Base-by-base conservation (phyloP, 2,888 invertebrate species). In the Philereme vetulata region DNA sequence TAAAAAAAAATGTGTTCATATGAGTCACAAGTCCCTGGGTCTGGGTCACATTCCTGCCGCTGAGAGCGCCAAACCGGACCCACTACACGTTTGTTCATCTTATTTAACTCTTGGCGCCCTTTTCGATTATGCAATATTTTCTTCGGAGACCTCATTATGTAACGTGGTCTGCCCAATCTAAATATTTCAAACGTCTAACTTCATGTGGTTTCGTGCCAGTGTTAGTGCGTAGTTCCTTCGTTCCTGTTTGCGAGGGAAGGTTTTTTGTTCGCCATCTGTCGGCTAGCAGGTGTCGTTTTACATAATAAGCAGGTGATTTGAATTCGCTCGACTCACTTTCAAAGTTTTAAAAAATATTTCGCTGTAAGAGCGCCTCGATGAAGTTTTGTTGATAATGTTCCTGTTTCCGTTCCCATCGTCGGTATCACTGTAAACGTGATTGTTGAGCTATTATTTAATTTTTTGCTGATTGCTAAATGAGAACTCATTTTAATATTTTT, bases 271-370 rank as follows among this genome's bases (percentile, higher is more conserved):
- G 68, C 80, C 90, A 90, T 89, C 88, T 91, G 91, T 81, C 84
- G 84, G 68, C 40, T 62, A 68, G 87, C 91, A 91, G 90, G 91
- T 91, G 91, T 84, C 79, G 76, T 74, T 83, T 83, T 86, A 85
- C 85, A 87, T 86, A 84, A 76, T 80, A 85, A 90, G 84, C 91
- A 91, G 90, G 90, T 91, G 90, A 85, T 86, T 86, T 84, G 72
- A 81, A 85, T 84, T 83, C 80, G 80, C 80, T 79, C 81, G 81
- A 77, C 77, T 79, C 72, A 71, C 68, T 75, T 63, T 70, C 50
- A 53, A 61, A 59, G 53, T 51, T 65, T 50, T 72, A 65, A 64
- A 61, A 62, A 57, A 60, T 60, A 61, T 73, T 72, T 72, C 63
- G 68, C 67, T 59, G 61, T 53, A 64, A 66, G 46, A 63, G 49